Conservation (phyloP, 2,113 vertebrate genomes). For the Eulemur rufifrons region DNA sequence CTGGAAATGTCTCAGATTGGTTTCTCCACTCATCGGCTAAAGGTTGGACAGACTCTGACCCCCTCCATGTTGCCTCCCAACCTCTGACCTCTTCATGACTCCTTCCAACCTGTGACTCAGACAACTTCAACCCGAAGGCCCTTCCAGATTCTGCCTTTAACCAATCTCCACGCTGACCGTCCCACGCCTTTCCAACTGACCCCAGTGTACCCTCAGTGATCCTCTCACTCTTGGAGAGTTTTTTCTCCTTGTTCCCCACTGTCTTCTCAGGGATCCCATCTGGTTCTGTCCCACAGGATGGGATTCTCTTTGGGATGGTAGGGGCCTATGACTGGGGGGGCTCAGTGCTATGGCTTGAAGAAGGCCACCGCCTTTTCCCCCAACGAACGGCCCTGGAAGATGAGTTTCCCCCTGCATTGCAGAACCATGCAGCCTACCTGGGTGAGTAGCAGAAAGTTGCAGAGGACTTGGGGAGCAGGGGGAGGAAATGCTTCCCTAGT, state of each 20-base stretch:
- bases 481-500: background rate
- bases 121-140: background rate
- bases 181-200: background rate
- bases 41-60: constrained; percentile 84
- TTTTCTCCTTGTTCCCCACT: background rate
- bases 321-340: constrained; percentile 98
- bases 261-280: background rate
- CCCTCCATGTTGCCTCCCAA: background rate
- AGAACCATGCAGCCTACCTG: constrained; percentile 95
- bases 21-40: constrained; percentile 91
- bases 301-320: constrained; percentile 95
- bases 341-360: constrained; percentile 90
- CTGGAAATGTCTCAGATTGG: constrained; percentile 99
- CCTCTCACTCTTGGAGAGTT: background rate
- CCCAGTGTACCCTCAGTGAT: background rate
- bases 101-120: background rate
- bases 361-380: constrained; percentile 82
- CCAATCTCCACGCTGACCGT: background rate
- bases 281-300: constrained; percentile 85
- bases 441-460: constrained; percentile 81
- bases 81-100: background rate
- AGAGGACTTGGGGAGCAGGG: background rate
- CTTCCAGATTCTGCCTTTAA: background rate
- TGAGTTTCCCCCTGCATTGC: constrained; percentile 91
- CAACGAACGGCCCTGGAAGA: constrained; percentile 88